Conservation (phyloP, 2,888 invertebrate species). For the Meloe dianella region DNA sequence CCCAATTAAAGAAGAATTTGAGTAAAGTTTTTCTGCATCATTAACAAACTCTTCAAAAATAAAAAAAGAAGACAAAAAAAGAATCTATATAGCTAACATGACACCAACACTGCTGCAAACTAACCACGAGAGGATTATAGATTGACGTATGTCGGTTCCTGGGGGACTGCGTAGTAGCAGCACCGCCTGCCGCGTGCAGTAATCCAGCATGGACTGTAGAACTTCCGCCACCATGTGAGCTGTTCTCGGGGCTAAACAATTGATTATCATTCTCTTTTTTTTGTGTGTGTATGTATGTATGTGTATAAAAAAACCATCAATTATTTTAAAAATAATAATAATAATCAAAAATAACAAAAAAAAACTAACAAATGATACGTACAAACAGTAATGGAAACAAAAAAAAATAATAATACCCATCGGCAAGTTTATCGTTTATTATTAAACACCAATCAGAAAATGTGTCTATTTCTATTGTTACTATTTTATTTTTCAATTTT, state of each 20-base stretch:
- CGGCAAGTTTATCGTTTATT: slow-evolving; percentile 35
- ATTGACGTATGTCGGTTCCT: slow-evolving; percentile 93
- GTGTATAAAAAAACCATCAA: no score
- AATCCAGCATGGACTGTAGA: slow-evolving; percentile 57
- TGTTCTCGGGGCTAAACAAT: slow-evolving; percentile 61
- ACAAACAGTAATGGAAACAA: no score
- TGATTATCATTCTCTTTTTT: slow-evolving; percentile 41
- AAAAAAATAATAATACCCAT: slow-evolving; percentile 47
- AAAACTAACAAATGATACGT: slow-evolving; percentile 33
- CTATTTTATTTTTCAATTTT: slow-evolving; percentile 12
- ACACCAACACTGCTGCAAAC: slow-evolving; percentile 60
- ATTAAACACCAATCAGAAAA: slow-evolving; percentile 67
- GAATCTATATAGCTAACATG: slow-evolving; percentile 43
- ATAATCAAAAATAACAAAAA: slow-evolving; percentile 7
- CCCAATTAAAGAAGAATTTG: no score
- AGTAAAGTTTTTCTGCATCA: no score
- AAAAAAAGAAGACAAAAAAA: slow-evolving; percentile 41
- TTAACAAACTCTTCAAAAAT: slow-evolving; percentile 18
- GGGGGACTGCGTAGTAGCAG: slow-evolving; percentile 69
- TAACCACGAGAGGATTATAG: slow-evolving; percentile 73
- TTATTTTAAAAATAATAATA: slow-evolving; percentile 16
- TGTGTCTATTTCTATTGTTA: slow-evolving; percentile 69
- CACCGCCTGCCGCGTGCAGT: slow-evolving; percentile 64
- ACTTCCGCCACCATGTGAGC: slow-evolving; percentile 54
- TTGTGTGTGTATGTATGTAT: no score